Conservation (phyloP, 2,797 vertebrate genomes). For the Pangasius macronema region DNA sequence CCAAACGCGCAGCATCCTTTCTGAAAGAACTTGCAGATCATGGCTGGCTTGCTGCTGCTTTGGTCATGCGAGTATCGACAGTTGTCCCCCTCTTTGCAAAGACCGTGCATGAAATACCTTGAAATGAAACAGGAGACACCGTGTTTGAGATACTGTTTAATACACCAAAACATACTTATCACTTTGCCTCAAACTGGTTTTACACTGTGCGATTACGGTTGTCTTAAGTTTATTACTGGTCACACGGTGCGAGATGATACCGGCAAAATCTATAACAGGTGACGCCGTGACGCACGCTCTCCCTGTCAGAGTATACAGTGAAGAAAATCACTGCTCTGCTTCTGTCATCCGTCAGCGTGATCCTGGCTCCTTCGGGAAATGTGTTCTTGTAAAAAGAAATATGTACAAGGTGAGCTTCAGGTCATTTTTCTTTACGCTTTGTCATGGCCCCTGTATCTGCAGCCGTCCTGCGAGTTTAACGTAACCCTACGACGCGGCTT, state of each 20-base stretch:
- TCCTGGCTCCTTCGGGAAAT: neutral
- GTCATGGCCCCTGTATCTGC: neutral
- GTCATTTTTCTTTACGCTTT: neutral
- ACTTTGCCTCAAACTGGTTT: neutral
- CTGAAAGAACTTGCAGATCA: constrained; percentile 97
- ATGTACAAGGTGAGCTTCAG: neutral
- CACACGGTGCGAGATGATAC: neutral
- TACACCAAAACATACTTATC: neutral
- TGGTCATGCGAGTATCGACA: constrained; percentile 96
- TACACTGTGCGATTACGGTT: neutral
- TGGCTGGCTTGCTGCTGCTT: constrained; percentile 84
- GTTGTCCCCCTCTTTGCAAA: constrained; percentile 97
- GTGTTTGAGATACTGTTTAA: neutral
- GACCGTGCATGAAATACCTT: constrained; percentile 98
- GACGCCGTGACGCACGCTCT: too few species aligned
- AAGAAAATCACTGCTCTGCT: neutral
- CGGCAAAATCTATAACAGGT: neutral
- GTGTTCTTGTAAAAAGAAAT: neutral
- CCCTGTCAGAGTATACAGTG: neutral
- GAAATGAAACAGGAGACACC: neutral
- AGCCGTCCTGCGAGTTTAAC: neutral
- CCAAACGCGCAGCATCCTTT: constrained; percentile 94
- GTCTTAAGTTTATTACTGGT: too few species aligned
- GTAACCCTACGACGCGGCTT: neutral
- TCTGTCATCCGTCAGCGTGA: neutral